Evolutionary conservation across 2,888 invertebrate species (phyloP), one percentile per base, ranked within the genome.

Genomic region (Cacoxenus indagator): DNA sequence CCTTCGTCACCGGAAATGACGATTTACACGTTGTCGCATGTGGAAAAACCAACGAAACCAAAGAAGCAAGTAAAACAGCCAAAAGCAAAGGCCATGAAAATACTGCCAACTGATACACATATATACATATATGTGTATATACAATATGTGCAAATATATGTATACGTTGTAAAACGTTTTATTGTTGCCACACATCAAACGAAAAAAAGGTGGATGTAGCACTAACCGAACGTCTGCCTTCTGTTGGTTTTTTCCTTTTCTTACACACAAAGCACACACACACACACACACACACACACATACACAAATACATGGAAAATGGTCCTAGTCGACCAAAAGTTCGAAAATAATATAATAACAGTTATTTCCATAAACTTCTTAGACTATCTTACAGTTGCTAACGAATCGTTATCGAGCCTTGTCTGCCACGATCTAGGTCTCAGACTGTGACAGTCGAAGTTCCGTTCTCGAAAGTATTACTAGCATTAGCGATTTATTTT

Each of bases 161-260:
- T 17, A n/a, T 48, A 79, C 82, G 82, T 79, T 79, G 82, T 79
- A 79, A 82, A 79, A 81, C 81, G 81, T 79, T 79, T 79, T 79
- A 79, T 79, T 82, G 48, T 65, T 65, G 51, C 37, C 31, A 31
- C 48, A 46, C 65, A 48, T 51, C 51, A 51, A 65, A 8, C 54
- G 54, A 29, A 61, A 43, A 4, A 14, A 48, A 22, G 48, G 17
- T 8, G 48, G 61, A n/a, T n/a, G n/a, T n/a, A n/a, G 61, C 37
- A 61, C 61, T 61, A 43, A 61, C 43, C 59, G 43, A 61, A 17
- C 54, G 24, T n/a, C 43, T 55, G 54, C 26, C 26, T 55, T 9
- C 26, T 22, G 11, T 17, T 48, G 14, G n/a, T 48, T 48, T 48
- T n/a, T 43, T 43, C n/a, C 19, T 48, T n/a, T 17, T 48, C 45